Conservation (phyloP, 1,140 invertebrate genomes). For the Chlorops oryzae region DNA sequence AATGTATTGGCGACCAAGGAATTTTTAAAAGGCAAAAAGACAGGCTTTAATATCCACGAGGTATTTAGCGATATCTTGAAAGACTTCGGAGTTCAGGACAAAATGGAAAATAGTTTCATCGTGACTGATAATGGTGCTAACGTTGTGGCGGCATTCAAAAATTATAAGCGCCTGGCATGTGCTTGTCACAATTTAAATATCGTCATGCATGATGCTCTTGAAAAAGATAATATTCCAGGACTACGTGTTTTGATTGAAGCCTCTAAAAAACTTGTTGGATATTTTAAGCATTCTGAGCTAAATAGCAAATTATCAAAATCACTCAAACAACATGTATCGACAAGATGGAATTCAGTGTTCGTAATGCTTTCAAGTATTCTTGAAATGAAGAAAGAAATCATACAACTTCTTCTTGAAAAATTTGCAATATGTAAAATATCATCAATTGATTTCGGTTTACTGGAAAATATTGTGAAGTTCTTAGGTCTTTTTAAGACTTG, state of each 20-base stretch:
- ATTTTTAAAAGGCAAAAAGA: too few relatives aligned
- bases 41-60: too few relatives aligned
- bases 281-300: constrained; percentile 9
- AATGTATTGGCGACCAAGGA: too few relatives aligned
- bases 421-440: constrained; percentile 3
- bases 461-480: constrained; percentile 8
- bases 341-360: constrained; percentile 7
- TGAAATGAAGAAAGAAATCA: too few relatives aligned
- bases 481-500: constrained; percentile 9
- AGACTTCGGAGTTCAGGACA: too few relatives aligned
- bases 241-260: constrained; percentile 6
- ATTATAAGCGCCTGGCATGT: constrained; percentile 12
- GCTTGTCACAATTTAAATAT: constrained; percentile 12
- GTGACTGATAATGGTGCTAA: too few relatives aligned
- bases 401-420: constrained; percentile 1
- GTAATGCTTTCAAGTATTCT: constrained; percentile 2
- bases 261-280: constrained; percentile 7
- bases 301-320: constrained; percentile 10
- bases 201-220: too few relatives aligned
- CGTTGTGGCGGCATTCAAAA: constrained; percentile 9
- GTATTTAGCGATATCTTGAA: too few relatives aligned
- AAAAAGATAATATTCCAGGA: too few relatives aligned
- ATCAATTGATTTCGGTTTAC: constrained; percentile 4
- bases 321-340: constrained; percentile 12
- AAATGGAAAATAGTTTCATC: too few relatives aligned